Evolutionary conservation across 2,797 vertebrate species (phyloP).

Genomic region (Manis crassicaudata): DNA sequence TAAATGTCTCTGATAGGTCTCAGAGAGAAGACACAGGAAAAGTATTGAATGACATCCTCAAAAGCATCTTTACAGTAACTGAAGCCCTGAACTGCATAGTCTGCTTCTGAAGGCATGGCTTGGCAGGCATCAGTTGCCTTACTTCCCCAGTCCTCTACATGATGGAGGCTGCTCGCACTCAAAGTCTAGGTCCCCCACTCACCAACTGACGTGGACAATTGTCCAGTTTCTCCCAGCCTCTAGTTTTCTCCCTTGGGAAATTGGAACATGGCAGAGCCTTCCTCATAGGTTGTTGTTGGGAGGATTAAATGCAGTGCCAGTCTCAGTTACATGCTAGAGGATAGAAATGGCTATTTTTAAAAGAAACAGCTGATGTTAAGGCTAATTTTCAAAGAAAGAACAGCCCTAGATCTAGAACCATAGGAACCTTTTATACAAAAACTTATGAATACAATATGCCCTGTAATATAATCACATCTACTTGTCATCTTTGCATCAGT

Average conservation of each 20-base stretch:
- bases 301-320: not conserved
- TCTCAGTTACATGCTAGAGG: not conserved
- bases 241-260: not conserved
- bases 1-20: not conserved
- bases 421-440: conserved; percentile 63
- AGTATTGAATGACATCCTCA: not conserved
- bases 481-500: conserved; percentile 83
- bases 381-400: not conserved
- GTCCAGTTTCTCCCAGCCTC: not conserved
- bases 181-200: not conserved
- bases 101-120: not conserved
- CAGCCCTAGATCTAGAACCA: conserved; percentile 68
- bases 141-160: not conserved
- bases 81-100: rapidly evolving
- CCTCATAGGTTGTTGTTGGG: rapidly evolving
- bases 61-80: not conserved
- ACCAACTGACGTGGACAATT: not conserved
- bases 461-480: conserved; percentile 82
- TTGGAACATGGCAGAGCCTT: not conserved
- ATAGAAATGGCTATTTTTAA: not conserved
- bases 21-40: not conserved
- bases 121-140: not conserved
- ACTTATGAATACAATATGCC: conserved; percentile 62
- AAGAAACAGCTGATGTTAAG: not conserved
- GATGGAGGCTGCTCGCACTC: not conserved